Base-by-base conservation (phyloP, 1,140 invertebrate genomes). In the Sminthurides bifidus region DNA sequence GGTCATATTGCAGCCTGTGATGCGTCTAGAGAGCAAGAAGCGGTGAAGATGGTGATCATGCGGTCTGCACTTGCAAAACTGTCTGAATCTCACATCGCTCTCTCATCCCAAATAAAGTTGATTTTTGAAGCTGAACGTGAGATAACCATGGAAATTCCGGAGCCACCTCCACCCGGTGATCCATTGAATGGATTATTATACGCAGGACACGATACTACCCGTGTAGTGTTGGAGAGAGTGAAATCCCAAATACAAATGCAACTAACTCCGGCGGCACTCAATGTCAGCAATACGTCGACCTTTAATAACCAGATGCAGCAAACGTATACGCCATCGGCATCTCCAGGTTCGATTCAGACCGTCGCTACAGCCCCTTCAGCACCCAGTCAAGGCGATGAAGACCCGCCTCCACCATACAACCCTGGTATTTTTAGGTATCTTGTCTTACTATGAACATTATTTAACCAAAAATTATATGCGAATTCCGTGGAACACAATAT, bases 31-130 rank as follows among this genome's bases (percentile, higher is more conserved):
- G 75, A 78, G 62, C 76, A 76, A 65, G 76, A 78, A 69, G 71
- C 72, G n/a, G 68, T 76, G 0, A 78, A 78, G 64, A 65, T 77
- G 55, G 75, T 77, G 10, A 61, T 76, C 15, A 52, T 77, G 3
- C 76, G 76, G 54, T 72, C 75, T 63, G 75, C 75, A 0, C 61
- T 78, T 12, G 54, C 72, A 17, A 75, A 74, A 60, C 60, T 77
- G 35, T 73, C 74, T 23, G 71, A 75, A 49, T 69, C 73, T 23
- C 77, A 77, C 60, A 60, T 76, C 12, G 72, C 72, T 38, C 60
- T 77, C 56, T 72, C 72, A 14, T 67, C 72, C 31, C 74, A 76
- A 64, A 71, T 71, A 65, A 65, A 70, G 56, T 68, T 72, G 24
- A 71, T 78, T 35, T 77, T 76, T 68, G 69, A 73, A 59, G 74